Percentiles rank a stretch among this genome's conserved stretches.
Conservation (phyloP, 2,113 vertebrate species). For the Apteryx owenii region DNA sequence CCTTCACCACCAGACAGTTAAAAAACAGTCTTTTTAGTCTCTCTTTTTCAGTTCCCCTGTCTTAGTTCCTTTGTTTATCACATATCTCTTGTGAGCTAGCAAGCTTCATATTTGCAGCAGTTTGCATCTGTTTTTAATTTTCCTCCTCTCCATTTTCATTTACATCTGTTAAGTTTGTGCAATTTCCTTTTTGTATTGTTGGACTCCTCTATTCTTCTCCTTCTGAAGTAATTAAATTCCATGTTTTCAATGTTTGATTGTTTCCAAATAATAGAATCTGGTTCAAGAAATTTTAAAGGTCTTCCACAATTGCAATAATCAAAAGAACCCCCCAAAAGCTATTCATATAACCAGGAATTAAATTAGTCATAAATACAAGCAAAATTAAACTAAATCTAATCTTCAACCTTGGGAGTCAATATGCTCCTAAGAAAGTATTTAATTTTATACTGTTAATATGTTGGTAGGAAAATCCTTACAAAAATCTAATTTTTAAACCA, state of each 20-base stretch:
- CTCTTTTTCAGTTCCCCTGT: not conserved
- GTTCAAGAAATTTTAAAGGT: not conserved
- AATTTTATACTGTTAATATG: not conserved
- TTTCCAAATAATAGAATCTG: conserved; percentile 9
- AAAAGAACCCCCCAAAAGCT: conserved; percentile 1
- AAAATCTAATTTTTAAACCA: not conserved
- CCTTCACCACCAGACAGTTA: not conserved
- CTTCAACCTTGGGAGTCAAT: not conserved
- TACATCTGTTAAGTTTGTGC: not conserved
- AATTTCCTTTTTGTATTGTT: not conserved
- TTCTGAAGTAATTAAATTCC: not conserved
- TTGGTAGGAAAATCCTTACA: not conserved
- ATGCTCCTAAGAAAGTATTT: not conserved
- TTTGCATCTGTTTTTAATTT: not conserved
- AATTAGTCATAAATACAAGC: not conserved
- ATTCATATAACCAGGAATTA: not conserved
- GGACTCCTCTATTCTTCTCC: not conserved
- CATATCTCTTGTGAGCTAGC: not conserved
- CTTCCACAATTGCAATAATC: not conserved
- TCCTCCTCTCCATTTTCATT: not conserved
- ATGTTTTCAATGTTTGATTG: not conserved
- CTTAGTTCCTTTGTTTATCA: not conserved
- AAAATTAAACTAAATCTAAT: conserved; percentile 25
- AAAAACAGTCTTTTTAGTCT: not conserved
- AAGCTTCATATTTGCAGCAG: not conserved